Evolutionary conservation across 2,888 invertebrate species (phyloP), one percentile per base, ranked within the genome.

Genomic region (Gari tellinella): DNA sequence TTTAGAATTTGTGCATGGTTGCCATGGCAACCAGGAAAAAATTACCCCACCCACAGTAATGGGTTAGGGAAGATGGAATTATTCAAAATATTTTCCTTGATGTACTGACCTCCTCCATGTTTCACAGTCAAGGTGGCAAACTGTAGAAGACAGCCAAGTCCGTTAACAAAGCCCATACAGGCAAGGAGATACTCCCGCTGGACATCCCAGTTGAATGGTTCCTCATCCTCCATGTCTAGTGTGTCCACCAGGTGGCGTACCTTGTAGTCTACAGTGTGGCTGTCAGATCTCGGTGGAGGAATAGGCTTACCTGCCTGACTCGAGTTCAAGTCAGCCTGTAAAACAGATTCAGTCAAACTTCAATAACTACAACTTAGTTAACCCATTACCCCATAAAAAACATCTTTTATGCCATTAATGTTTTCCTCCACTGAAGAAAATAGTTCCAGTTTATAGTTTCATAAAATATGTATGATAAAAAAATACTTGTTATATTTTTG

Each of bases 101-200:
- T n/a, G n/a, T n/a, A n/a, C n/a, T n/a, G n/a, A 90, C 90, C 90
- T 74, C 90, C 91, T 10, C 90, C 90, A 82, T 90, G 86, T 55
- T 82, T 83, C 65, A 88, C 86, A 41, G 89, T 88, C 87, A 97
- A 94, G 92, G 97, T 97, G 43, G 97, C 97, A 93, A 97, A 87
- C 67, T 83, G 74, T 7, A 88, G 66, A 12, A 88, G 74, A 62
- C 94, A 94, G 48, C 94, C 94, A 15, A 94, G 88, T 1, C 94
- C 94, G 58, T 94, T 93, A 4, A 94, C 94, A 86, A 94, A 93
- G 23, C 94, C 94, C 60, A 94, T 93, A 45, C 94, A 94, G 12
- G 94, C 93, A 1, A 94, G 90, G 25, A 94, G 90, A 82, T 94
- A 94, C 83, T 94, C 94, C 64, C 93, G 79, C 79, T 80, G 78